Base-by-base conservation (phyloP, 1,140 invertebrate genomes). In the Cydia fagiglandana region DNA sequence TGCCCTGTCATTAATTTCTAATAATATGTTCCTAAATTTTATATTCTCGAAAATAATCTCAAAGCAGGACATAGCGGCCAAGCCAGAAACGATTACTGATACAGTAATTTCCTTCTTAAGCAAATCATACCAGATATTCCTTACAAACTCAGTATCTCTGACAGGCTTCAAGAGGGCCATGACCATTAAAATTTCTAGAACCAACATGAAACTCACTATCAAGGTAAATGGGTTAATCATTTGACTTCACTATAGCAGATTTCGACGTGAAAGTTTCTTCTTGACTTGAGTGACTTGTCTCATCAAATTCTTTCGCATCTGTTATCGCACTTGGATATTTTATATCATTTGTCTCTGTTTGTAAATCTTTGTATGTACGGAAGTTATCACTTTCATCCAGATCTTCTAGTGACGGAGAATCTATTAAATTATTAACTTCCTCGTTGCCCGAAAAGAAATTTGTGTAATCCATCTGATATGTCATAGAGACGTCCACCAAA, bases 201-300 rank as follows among this genome's bases (percentile, higher is more conserved):
- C 84, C 34, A 89, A 75, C 15, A 84, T 38, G 9, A 73, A 53
- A 28, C 79, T 79, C 4, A 81, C 24, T 13, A 84, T 41, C 17
- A 78, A 68, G 73, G 81, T 84, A 73, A 86, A 89, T 24, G 87
- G 70, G 73, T 87, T 87, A 20, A 88, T 84, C 87, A 85, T 88
- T 76, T 82, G 15, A 17, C 15, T 30, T 34, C 3, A 68, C 5
- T n/a, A 34, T 15, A 28, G 4, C 20, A 34, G 28, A n/a, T 34
- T 7, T 68, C 15, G 3, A 30, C 13, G 10, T 34, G 12, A 28
- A 68, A 13, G 12, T n/a, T 34, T 28, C 64, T 30, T 24, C 24
- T 24, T 24, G 24, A 24, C 24, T 24, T 24, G 2, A 24, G 24
- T 13, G 64, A 28, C 6, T 24, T 64, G 30, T 4, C 15, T 50